phyloP scores from a whole-genome alignment of 1,140 invertebrate genomes.

The Drosophila ogumai region DNA sequence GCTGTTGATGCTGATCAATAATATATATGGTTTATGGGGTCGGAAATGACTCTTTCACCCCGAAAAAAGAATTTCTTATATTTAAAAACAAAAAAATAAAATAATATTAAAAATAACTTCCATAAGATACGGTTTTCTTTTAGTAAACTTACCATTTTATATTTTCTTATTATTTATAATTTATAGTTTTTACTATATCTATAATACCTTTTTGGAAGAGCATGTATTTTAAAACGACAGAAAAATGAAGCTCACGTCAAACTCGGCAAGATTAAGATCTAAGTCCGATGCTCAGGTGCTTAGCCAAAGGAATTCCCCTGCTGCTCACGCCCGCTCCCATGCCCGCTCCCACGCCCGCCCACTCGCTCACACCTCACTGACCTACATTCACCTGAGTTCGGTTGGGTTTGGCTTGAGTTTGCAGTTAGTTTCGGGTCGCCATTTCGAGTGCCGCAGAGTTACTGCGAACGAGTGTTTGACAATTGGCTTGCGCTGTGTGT shows the following conservation, averaged over 20 bases:
- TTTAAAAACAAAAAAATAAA: too few species aligned
- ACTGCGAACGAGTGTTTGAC: constrained; percentile 38
- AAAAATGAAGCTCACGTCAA: neutral
- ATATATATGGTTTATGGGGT: too few species aligned
- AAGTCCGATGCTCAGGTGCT: constrained; percentile 26
- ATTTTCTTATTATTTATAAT: too few species aligned
- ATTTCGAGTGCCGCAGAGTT: constrained; percentile 21
- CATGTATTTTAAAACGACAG: neutral
- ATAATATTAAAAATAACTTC: too few species aligned
- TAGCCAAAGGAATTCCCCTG: constrained; percentile 4
- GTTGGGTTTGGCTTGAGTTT: constrained; percentile 26
- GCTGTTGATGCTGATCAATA: too few species aligned
- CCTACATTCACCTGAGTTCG: constrained; percentile 42
- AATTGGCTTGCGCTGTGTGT: constrained; percentile 32
- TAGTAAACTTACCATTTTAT: too few species aligned
- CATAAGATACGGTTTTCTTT: too few species aligned
- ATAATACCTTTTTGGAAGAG: neutral
- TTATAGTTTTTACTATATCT: too few species aligned
- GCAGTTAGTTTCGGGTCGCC: constrained; percentile 17
- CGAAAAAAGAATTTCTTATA: too few species aligned
- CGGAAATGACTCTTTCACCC: too few species aligned
- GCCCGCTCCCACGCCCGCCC: neutral
- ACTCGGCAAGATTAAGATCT: constrained; percentile 18
- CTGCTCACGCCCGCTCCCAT: constrained; percentile 6
- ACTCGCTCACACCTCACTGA: constrained; percentile 33